These are phyloP conservation scores for Sinocyclocheilus anophthalmus DNA, from an alignment of 2,113 vertebrate species.

Conservation along the genomic window DNA sequence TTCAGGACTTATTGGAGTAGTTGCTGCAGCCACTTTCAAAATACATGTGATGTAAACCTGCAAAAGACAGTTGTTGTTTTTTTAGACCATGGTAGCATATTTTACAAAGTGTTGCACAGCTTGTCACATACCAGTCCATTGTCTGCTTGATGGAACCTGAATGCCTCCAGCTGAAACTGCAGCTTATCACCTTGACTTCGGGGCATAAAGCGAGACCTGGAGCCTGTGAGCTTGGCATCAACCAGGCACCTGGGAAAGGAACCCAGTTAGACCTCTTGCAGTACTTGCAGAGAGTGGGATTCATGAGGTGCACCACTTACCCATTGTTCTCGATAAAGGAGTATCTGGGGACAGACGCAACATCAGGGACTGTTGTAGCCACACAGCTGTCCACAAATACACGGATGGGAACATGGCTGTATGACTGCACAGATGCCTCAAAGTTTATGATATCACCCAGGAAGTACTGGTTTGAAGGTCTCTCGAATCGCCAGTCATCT, in stretches of 20 bases:
- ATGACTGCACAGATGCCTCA: slow-evolving; percentile 59
- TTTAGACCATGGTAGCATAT: background rate
- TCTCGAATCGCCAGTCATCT: slow-evolving; percentile 52
- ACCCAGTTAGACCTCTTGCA: background rate
- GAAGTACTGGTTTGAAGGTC: slow-evolving; percentile 42
- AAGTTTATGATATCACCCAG: slow-evolving; percentile 58
- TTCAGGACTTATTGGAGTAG: background rate
- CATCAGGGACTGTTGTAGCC: slow-evolving; percentile 57
- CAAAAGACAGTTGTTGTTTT: background rate
- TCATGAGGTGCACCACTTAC: slow-evolving; percentile 28
- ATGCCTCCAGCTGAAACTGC: slow-evolving; percentile 45
- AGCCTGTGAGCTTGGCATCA: slow-evolving; percentile 37
- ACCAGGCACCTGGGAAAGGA: slow-evolving; percentile 38
- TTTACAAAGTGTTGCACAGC: background rate
- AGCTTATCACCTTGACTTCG: slow-evolving; percentile 24
- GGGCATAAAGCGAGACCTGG: slow-evolving; percentile 43
- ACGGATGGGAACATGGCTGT: slow-evolving; percentile 64
- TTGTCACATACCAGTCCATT: slow-evolving; percentile 9
- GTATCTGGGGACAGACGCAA: slow-evolving; percentile 34
- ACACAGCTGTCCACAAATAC: slow-evolving; percentile 69
- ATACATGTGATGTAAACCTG: slow-evolving; percentile 39
- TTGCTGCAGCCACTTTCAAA: slow-evolving; percentile 39
- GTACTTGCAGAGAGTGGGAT: too few species aligned
- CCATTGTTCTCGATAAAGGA: slow-evolving; percentile 54
- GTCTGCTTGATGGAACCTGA: slow-evolving; percentile 35